phyloP scores from a whole-genome alignment of 2,113 vertebrate species.

The Monopterus albus region DNA sequence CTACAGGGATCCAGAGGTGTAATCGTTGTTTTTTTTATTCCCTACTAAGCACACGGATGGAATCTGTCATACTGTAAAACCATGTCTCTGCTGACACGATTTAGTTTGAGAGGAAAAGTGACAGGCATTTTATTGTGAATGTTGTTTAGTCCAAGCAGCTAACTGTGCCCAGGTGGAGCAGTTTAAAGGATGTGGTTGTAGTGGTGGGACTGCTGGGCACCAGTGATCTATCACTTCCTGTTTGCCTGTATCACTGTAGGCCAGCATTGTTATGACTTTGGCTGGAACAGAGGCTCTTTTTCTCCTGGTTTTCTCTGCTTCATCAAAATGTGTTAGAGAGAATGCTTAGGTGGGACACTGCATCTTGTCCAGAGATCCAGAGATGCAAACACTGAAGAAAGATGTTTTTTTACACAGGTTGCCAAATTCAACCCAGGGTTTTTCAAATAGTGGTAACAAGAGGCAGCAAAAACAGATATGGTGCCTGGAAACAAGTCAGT shows the following conservation, averaged over 20 bases:
- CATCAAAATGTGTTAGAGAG: constrained; percentile 35
- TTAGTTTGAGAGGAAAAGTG: constrained; percentile 29
- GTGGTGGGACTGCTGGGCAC: constrained; percentile 77
- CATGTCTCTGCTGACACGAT: constrained; percentile 3
- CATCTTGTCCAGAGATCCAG: neutral
- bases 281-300: constrained; percentile 57
- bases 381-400: neutral
- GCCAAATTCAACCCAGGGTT: neutral
- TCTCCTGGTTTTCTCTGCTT: neutral
- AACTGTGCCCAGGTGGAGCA: constrained; percentile 72
- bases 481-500: constrained; percentile 28
- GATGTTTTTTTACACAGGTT: neutral
- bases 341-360: neutral
- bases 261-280: constrained; percentile 41
- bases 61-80: neutral
- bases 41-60: too few species aligned
- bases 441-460: neutral
- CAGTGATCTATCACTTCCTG: constrained; percentile 62
- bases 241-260: constrained; percentile 53
- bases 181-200: constrained; percentile 71
- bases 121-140: constrained; percentile 15
- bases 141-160: constrained; percentile 55
- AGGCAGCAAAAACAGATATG: neutral
- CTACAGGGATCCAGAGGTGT: too few species aligned
- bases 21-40: too few species aligned